A percentile compares a stretch with the other conserved stretches of the same genome.
Conservation (phyloP, 2,113 vertebrate genomes). For the Archocentrus centrarchus region DNA sequence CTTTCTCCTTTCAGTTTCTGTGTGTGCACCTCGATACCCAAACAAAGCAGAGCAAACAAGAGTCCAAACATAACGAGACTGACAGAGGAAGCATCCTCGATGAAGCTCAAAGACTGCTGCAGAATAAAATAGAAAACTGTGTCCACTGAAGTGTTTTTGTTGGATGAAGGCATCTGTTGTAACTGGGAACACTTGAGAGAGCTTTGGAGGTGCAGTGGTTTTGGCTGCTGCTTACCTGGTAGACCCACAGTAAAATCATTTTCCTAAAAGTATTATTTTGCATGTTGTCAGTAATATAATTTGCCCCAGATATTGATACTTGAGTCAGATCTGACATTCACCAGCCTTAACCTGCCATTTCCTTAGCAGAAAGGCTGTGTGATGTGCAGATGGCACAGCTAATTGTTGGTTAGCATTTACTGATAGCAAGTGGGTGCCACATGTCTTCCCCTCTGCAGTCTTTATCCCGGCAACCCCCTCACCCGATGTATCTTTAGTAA, state of each 20-base stretch:
- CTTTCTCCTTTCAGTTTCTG: not conserved
- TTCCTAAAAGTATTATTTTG: not conserved
- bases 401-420: not conserved
- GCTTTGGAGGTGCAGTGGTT: not conserved
- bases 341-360: not conserved
- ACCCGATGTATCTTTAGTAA: too few species aligned
- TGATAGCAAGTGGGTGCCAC: not conserved
- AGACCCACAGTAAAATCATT: not conserved
- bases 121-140: too few species aligned
- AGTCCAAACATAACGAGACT: too few species aligned
- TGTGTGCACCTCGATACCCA: not conserved
- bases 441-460: too few species aligned
- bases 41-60: not conserved
- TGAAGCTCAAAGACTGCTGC: too few species aligned
- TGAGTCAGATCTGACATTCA: not conserved
- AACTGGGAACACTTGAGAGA: not conserved
- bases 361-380: not conserved
- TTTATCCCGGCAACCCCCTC: too few species aligned
- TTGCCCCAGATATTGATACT: not conserved
- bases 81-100: too few species aligned
- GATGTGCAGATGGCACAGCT: not conserved
- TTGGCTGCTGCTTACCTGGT: not conserved
- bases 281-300: not conserved
- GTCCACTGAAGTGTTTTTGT: not conserved
- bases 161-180: not conserved